Evolutionary conservation across 92 coral and sea anemone species (phyloP).

Genomic region (Actinernus sp.): DNA sequence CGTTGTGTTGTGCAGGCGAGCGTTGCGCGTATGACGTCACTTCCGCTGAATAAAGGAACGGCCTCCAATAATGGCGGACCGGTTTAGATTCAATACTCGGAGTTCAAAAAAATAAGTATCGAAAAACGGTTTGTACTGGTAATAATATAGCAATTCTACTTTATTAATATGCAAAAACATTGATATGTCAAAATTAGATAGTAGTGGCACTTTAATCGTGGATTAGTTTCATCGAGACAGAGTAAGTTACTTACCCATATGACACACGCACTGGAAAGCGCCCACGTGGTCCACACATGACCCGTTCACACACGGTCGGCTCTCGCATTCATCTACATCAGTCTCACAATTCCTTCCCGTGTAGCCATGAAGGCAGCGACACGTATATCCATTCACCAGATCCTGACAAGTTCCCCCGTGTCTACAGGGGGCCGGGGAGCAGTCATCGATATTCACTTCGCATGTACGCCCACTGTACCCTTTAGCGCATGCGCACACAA

Average conservation of each 20-base stretch:
- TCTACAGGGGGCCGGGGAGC: slow-evolving; percentile 72
- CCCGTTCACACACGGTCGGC: slow-evolving; percentile 70
- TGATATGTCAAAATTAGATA: too few relatives aligned
- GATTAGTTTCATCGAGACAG: too few relatives aligned
- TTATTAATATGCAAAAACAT: too few relatives aligned
- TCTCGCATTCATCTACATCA: slow-evolving; percentile 69
- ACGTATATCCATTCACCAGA: slow-evolving; percentile 55
- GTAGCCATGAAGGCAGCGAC: slow-evolving; percentile 74
- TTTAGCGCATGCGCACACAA: slow-evolving; percentile 66
- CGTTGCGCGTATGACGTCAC: too few relatives aligned
- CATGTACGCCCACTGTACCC: slow-evolving; percentile 83
- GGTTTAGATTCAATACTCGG: too few relatives aligned
- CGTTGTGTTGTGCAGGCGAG: too few relatives aligned
- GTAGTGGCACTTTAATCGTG: too few relatives aligned
- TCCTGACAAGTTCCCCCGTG: slow-evolving; percentile 78
- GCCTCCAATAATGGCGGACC: too few relatives aligned
- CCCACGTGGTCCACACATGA: slow-evolving; percentile 66
- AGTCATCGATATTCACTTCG: slow-evolving; percentile 72
- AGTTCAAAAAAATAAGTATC: too few relatives aligned
- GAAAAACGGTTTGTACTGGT: too few relatives aligned
- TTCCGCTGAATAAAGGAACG: too few relatives aligned
- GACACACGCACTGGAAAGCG: slow-evolving; percentile 68
- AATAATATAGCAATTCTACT: too few relatives aligned
- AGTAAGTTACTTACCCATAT: slow-evolving; percentile 34
- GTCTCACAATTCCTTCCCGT: slow-evolving; percentile 63